Percentiles rank a stretch among this genome's conserved stretches.
Conservation (phyloP, 2,113 vertebrate species). For the Gobius niger region DNA sequence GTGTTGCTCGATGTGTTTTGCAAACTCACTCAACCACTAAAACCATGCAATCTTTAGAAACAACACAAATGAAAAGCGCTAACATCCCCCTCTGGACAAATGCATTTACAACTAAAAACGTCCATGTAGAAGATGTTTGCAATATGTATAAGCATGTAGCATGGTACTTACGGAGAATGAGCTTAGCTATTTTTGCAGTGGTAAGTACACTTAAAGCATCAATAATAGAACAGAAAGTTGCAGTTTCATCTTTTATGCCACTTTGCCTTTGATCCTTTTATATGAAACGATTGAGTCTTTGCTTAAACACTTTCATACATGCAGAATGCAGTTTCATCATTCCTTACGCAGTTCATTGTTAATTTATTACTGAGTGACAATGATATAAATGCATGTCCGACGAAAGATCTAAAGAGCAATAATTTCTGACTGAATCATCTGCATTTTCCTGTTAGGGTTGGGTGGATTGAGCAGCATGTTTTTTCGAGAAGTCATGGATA, state of each 20-base stretch:
- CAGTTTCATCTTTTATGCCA: not conserved
- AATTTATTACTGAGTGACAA: conserved; percentile 1
- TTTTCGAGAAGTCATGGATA: too few relatives aligned
- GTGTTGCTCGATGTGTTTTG: too few relatives aligned
- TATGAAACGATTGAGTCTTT: not conserved
- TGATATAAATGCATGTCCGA: not conserved
- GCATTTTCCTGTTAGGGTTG: not conserved
- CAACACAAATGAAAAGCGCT: not conserved
- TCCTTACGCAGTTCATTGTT: not conserved
- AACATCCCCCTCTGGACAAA: not conserved
- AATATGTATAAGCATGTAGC: conserved; percentile 8
- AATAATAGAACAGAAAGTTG: conserved; percentile 4
- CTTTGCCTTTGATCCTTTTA: conserved; percentile 7
- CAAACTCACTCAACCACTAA: not conserved
- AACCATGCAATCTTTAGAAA: not conserved
- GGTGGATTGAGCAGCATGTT: not conserved
- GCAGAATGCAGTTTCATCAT: not conserved
- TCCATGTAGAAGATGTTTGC: not conserved
- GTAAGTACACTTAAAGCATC: not conserved
- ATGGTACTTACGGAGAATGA: not conserved
- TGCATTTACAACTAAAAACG: not conserved
- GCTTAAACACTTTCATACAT: not conserved
- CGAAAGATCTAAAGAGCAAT: not conserved
- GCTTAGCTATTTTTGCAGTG: not conserved
- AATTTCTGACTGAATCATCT: not conserved